Evolutionary conservation across 92 coral and sea anemone genomes (phyloP), one percentile per base, ranked within the genome.

Genomic region (Bergia sp.): DNA sequence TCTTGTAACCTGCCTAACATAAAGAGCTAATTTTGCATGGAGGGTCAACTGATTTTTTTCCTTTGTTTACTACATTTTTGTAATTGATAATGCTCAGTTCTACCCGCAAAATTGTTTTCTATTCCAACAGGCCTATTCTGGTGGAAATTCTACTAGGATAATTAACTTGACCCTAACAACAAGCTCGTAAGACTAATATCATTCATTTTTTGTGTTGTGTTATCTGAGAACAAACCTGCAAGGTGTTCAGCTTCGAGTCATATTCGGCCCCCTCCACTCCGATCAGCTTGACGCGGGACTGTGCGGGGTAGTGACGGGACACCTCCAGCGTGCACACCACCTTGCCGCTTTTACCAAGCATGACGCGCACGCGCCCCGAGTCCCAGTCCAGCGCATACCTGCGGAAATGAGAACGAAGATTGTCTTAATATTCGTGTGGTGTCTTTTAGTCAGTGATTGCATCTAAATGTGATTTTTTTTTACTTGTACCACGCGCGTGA

Each of bases 351-450:
- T 89, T 94, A 0, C 98, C 99, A 82, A 97, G 92, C 98, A 97
- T 97, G 76, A 97, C 96, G 39, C 97, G 95, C 39, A 97, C 89
- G 21, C 91, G 94, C 23, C 94, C 91, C 50, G 95, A 91, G 86
- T 95, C 94, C 99, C 99, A 97, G 91, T 95, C 99, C 43, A 95
- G 90, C 43, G 99, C 98, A 90, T 94, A 95, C 87, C 99, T 97
- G 76, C 47, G 64, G 8, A 61, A 20, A 7, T 1, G 83, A 20
- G 43, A 77, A 77, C 18, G 47, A 69, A 16, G 15, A 73, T 11
- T 11, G 44, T 12, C 39, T 53, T 37, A 37, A 40, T 49, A 41
- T 47, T 23, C 45, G 39, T 45, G 44, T 10, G 76, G 12, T 83
- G 87, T 11, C 66, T 21, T 10, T 53, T 10, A 53, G 58, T 53